Evolutionary conservation across 2,888 invertebrate species (phyloP), one percentile per base, ranked within the genome.

Genomic region (Tribolium freemani): DNA sequence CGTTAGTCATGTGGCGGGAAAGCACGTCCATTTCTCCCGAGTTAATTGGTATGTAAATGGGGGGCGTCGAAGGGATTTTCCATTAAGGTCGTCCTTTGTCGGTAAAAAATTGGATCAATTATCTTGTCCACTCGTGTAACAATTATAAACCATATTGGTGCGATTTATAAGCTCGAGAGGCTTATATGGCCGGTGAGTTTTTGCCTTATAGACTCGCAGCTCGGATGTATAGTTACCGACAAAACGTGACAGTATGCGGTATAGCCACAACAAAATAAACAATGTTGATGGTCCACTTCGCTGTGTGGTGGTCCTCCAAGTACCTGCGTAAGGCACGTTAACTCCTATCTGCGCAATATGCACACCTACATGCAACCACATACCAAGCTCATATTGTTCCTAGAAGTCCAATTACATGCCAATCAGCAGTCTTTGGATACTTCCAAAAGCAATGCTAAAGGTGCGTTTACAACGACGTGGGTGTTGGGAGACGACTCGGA

Each of bases 171-270:
- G 72, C 67, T 67, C 70, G 54, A 68, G 70, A 74, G 54, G 71
- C 76, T 63, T 77, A 76, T 76, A 77, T 69, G 77, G 78, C 53
- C 48, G 71, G 38, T 53, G 60, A 61, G 73, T 79, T 79, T 79
- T 79, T 79, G 77, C 77, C 69, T 75, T 75, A 72, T 74, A 73
- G 73, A 67, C 57, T 67, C 58, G 61, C 56, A 45, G 58, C 61
- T 61, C 56, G 48, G 64, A 69, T 73, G 61, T 75, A 78, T 78
- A 77, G 76, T 77, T 79, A 79, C 79, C 79, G 80, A 78, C 78
- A 75, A 78, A 78, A 79, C 80, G 80, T 80, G 80, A 80, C 71
- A 77, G 75, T 80, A 80, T 80, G 80, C 78, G 75, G 78, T 77
- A 75, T 76, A 76, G 72, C 75, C 77, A 75, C 75, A 73, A 76